Percentiles rank a stretch among this genome's conserved stretches.
Conservation (phyloP, 2,888 invertebrate genomes). For the Epirrhoe alternata region DNA sequence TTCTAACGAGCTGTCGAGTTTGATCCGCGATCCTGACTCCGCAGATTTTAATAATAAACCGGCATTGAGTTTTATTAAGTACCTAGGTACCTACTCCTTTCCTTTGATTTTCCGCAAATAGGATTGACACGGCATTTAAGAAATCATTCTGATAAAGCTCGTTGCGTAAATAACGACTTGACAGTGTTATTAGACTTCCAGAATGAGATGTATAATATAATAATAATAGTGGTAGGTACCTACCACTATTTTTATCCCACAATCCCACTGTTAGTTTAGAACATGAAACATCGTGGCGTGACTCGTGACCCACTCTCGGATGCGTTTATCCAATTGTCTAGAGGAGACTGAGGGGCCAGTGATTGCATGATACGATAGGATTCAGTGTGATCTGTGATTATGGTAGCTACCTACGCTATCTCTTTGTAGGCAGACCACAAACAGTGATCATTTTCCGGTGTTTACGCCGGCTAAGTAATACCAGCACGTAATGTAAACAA, state of each 20-base stretch:
- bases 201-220: too few relatives aligned
- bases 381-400: slow-evolving; percentile 21
- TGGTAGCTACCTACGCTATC: not conserved
- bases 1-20: slow-evolving; percentile 12
- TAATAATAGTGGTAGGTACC: too few relatives aligned
- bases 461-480: too few relatives aligned
- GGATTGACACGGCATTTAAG: not conserved
- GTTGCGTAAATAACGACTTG: too few relatives aligned
- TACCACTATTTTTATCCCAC: not conserved
- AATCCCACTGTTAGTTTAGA: slow-evolving; percentile 1
- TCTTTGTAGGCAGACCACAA: not conserved
- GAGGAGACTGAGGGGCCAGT: slow-evolving; percentile 30
- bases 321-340: slow-evolving; percentile 44
- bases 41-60: slow-evolving; percentile 13
- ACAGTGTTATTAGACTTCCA: too few relatives aligned
- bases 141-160: too few relatives aligned
- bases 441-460: not conserved
- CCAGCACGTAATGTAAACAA: too few relatives aligned
- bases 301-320: slow-evolving; percentile 36
- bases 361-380: slow-evolving; percentile 24
- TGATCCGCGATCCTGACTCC: slow-evolving; percentile 14
- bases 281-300: slow-evolving; percentile 33
- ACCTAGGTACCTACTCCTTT: too few relatives aligned
- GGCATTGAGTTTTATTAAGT: slow-evolving; percentile 1
- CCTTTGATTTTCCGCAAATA: not conserved